Percentiles rank a stretch among this genome's conserved stretches.
Conservation (phyloP, 2,113 vertebrate species). For the Fukomys damarensis region DNA sequence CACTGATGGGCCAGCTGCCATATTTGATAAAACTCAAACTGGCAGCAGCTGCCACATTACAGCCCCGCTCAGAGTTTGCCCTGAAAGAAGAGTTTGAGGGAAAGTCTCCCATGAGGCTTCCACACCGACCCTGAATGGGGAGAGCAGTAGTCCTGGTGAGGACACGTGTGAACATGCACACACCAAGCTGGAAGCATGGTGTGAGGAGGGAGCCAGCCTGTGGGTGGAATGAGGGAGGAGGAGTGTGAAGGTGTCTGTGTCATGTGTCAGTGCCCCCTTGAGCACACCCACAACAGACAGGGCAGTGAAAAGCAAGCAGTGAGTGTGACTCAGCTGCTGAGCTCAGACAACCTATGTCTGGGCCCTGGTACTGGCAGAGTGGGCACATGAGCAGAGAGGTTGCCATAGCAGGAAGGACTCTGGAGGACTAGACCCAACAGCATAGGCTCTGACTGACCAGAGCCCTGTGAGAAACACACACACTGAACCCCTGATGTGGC, state of each 20-base stretch:
- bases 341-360: not conserved
- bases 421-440: not conserved
- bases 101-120: too few relatives aligned
- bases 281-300: not conserved
- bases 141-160: not conserved
- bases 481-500: too few relatives aligned
- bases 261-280: not conserved
- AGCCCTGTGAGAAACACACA: not conserved
- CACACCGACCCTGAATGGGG: not conserved
- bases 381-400: not conserved
- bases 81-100: not conserved
- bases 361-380: too few relatives aligned
- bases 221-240: not conserved
- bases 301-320: not conserved
- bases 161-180: not conserved
- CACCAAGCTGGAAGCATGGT: not conserved
- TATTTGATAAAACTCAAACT: not conserved
- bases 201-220: not conserved
- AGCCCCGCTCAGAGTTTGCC: not conserved
- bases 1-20: not conserved
- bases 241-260: not conserved
- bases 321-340: not conserved
- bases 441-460: too few relatives aligned
- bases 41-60: not conserved
- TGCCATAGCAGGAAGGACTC: too few relatives aligned